Percentiles rank a stretch among this genome's conserved stretches.
These are phyloP conservation scores for Tetramorium simillimum DNA, from an alignment of 1,140 invertebrate genomes.

Conservation along the genomic window DNA sequence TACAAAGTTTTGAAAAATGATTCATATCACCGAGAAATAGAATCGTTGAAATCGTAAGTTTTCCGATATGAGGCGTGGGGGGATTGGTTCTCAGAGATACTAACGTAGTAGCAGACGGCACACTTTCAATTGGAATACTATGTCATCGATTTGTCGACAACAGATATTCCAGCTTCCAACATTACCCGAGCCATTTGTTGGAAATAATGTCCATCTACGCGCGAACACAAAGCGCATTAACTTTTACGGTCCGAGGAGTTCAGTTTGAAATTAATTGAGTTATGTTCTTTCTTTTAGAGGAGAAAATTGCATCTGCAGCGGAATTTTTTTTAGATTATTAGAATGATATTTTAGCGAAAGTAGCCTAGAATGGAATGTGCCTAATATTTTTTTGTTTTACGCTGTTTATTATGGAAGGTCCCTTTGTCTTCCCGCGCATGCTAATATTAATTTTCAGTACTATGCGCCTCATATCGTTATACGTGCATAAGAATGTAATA, in stretches of 20 bases:
- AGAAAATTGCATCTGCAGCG: constrained; percentile 2
- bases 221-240: constrained; percentile 15
- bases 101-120: background rate
- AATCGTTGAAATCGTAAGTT: constrained; percentile 35
- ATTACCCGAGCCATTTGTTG: constrained; percentile 29
- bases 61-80: background rate
- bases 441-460: constrained; percentile 43
- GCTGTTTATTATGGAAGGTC: background rate
- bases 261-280: constrained; percentile 25
- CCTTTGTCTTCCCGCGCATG: constrained; percentile 14
- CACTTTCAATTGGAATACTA: constrained; percentile 36
- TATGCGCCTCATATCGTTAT: constrained; percentile 7
- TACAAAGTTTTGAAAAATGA: background rate
- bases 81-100: constrained; percentile 20
- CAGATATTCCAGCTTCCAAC: constrained; percentile 36
- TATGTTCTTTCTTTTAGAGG: constrained; percentile 1
- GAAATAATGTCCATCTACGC: constrained; percentile 1
- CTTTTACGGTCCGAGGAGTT: background rate
- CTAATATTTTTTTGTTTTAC: background rate
- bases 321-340: constrained; percentile 25
- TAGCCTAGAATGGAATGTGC: background rate
- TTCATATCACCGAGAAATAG: background rate
- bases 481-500: constrained; percentile 9
- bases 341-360: background rate
- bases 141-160: constrained; percentile 50